Conservation (phyloP, 2,888 invertebrate species). For the Brachycybe producta region DNA sequence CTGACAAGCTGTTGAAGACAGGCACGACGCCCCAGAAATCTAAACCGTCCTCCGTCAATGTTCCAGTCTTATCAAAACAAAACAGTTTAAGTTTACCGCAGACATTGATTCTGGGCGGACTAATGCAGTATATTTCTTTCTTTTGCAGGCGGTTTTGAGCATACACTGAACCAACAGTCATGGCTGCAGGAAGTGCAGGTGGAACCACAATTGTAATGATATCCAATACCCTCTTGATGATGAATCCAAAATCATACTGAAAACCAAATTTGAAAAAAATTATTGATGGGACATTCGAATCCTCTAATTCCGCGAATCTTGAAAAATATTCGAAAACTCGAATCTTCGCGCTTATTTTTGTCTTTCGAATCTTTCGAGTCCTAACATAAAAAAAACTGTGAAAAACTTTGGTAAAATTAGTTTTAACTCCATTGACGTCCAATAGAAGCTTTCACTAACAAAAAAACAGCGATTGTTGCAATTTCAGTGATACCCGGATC, state of each 20-base stretch:
- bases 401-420: too few species aligned
- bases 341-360: too few species aligned
- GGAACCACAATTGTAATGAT: constrained; percentile 91
- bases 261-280: neutral
- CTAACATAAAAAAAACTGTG: too few species aligned
- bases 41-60: constrained; percentile 75
- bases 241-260: constrained; percentile 7
- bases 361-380: too few species aligned
- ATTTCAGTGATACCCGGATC: too few species aligned
- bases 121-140: constrained; percentile 75
- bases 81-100: constrained; percentile 48
- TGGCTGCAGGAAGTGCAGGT: constrained; percentile 88
- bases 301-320: too few species aligned
- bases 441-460: too few species aligned
- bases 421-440: too few species aligned
- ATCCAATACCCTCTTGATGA: constrained; percentile 48
- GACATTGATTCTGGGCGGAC: constrained; percentile 83
- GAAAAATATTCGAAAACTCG: too few species aligned
- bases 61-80: constrained; percentile 89
- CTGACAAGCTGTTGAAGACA: neutral
- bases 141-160: constrained; percentile 70
- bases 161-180: constrained; percentile 86
- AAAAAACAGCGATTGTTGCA: too few species aligned
- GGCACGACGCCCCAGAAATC: constrained; percentile 63
- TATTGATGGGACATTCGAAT: neutral